Base-by-base conservation (phyloP, 2,113 vertebrate genomes). In the Procavia capensis region DNA sequence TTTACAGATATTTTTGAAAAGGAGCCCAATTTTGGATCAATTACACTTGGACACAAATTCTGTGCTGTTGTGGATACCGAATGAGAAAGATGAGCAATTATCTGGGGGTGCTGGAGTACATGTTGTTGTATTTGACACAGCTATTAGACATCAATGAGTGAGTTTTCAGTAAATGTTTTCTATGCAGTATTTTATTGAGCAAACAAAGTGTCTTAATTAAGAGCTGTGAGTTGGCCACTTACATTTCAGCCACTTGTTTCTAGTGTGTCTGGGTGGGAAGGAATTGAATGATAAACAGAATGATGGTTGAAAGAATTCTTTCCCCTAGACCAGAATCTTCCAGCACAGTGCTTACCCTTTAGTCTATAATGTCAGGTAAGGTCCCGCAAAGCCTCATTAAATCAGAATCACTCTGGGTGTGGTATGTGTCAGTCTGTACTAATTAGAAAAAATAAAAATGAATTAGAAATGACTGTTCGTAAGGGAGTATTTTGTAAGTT, bases 1-100 rank as follows among this genome's bases (percentile, higher is more conserved):
- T 97, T 97, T 96, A 96, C 96, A 97, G 97, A 96, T 97, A 97
- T 89, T 97, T 97, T 97, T 97, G 96, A 97, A 97, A 97, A 87
- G 70, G 59, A 97, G 96, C 97, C 97, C 96, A 97, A 97, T 98
- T 97, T 97, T 95, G 91, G 95, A 98, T 97, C 94, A 97, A 93
- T 97, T 96, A 96, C 91, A 94, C 95, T 97, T 96, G 97, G 94
- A 91, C 93, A 97, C 94, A 95, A 96, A 96, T 89, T 72, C 95
- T 82, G 59, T 81, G 84, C 95, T 97, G 91, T 98, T 95, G 96
- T 96, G 88, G 96, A 93, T 94, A 95, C 93, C 96, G 94, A 96
- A 91, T 93, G 96, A 96, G 93, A 97, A 85, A 87, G 96, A 95
- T 91, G 97, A 96, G 86, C 96, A 96, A 93, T 97, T 97, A 97